Percentiles rank a stretch among this genome's conserved stretches.
Conservation (phyloP, 2,797 vertebrate species). For the Benthosema pterotum region DNA sequence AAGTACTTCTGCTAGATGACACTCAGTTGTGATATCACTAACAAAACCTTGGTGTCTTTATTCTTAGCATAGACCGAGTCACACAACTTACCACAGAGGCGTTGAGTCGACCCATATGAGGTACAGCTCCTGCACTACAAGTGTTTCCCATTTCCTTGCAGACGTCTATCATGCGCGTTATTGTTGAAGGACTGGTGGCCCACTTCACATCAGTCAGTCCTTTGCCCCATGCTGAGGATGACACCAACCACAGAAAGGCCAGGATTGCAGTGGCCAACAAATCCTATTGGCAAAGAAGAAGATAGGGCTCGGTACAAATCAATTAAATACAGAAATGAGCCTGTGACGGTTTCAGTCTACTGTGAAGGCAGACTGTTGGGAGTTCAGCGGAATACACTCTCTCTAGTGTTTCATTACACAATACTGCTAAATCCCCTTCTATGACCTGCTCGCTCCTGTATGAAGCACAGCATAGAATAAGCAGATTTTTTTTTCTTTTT, state of each 20-base stretch:
- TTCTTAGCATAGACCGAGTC: not conserved
- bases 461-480: not conserved
- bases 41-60: too few relatives aligned
- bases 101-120: constrained; percentile 90
- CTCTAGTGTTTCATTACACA: constrained; percentile 55
- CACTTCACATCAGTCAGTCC: constrained; percentile 88
- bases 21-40: too few relatives aligned
- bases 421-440: constrained; percentile 42
- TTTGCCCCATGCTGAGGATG: constrained; percentile 93
- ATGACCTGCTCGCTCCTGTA: constrained; percentile 32
- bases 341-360: not conserved
- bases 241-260: constrained; percentile 91
- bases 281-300: constrained; percentile 76
- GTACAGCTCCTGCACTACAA: constrained; percentile 73
- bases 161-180: rapidly evolving
- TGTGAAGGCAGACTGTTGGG: too few relatives aligned
- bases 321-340: not conserved
- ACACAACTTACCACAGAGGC: constrained; percentile 88
- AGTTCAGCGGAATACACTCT: constrained; percentile 33
- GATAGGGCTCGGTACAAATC: not conserved
- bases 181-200: constrained; percentile 72
- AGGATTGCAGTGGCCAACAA: constrained; percentile 87
- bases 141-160: not conserved
- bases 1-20: too few relatives aligned
- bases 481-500: too few relatives aligned